phyloP scores from a whole-genome alignment of 92 coral and sea anemone genomes.

The Bergia sp. region DNA sequence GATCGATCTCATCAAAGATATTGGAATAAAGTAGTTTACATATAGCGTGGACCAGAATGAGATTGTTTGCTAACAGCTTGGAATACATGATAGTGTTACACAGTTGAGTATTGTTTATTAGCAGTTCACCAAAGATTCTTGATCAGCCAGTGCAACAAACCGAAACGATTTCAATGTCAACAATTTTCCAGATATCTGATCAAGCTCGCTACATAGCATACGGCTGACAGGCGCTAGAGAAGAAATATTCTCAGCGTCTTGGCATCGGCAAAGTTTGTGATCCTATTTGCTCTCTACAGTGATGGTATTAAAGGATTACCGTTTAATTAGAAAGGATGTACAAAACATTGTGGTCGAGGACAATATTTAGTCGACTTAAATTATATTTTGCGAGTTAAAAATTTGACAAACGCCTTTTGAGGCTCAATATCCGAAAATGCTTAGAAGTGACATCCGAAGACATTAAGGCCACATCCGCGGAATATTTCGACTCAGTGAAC shows the following conservation, averaged over 20 bases:
- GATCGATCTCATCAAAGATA: neutral
- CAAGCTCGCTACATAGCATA: neutral
- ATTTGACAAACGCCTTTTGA: slow-evolving; percentile 14
- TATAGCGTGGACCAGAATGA: neutral
- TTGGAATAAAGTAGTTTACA: slow-evolving; percentile 5
- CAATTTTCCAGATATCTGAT: slow-evolving; percentile 20
- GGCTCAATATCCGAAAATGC: slow-evolving; percentile 26
- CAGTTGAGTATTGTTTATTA: neutral
- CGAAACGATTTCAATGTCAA: slow-evolving; percentile 5
- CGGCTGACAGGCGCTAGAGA: slow-evolving; percentile 15
- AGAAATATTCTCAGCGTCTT: neutral
- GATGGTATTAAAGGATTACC: slow-evolving; percentile 22
- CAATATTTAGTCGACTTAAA: slow-evolving; percentile 30
- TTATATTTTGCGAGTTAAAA: slow-evolving; percentile 14
- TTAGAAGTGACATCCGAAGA: slow-evolving; percentile 13
- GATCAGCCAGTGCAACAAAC: neutral
- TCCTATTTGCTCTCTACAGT: slow-evolving; percentile 4
- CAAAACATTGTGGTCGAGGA: neutral
- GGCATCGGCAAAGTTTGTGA: neutral
- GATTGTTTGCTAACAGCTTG: slow-evolving; percentile 24
- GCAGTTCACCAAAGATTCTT: neutral
- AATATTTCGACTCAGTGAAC: neutral
- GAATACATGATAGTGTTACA: neutral
- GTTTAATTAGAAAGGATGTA: slow-evolving; percentile 15
- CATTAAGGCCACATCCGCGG: neutral